phyloP scores from a whole-genome alignment of 2,888 invertebrate genomes.

The Drosophila maculinotata region DNA sequence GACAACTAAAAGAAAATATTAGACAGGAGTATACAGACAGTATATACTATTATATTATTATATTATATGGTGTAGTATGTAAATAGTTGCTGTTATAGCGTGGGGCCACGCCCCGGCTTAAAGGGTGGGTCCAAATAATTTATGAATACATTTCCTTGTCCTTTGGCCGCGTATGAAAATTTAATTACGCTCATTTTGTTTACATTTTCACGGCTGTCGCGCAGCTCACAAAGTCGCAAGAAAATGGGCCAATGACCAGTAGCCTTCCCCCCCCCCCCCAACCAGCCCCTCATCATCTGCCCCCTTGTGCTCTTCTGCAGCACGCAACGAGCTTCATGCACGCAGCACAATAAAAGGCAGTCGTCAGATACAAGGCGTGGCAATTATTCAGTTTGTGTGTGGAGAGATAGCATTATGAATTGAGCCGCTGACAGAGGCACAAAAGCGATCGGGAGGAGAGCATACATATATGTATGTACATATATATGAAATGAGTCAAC shows the following conservation, averaged over 20 bases:
- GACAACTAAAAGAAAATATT: constrained; percentile 14
- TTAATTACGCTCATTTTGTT: constrained; percentile 76
- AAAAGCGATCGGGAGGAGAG: background rate
- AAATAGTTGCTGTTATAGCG: background rate
- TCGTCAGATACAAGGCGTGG: constrained; percentile 28
- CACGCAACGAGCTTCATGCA: constrained; percentile 58
- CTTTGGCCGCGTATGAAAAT: constrained; percentile 64
- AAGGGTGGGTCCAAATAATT: constrained; percentile 55
- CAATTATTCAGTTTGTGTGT: constrained; percentile 5
- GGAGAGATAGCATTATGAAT: background rate
- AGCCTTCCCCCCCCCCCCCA: background rate
- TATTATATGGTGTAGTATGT: constrained; percentile 2
- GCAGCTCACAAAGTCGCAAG: constrained; percentile 34
- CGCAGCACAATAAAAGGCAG: constrained; percentile 45
- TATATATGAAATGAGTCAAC: constrained; percentile 8
- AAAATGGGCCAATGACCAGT: constrained; percentile 57
- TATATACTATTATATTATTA: background rate
- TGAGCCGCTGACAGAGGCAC: background rate
- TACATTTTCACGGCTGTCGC: constrained; percentile 69
- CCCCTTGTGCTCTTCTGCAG: background rate
- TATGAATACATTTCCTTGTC: constrained; percentile 59
- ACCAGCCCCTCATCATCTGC: background rate
- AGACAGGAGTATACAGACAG: constrained; percentile 23
- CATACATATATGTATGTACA: background rate
- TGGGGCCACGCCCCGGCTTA: constrained; percentile 32